Base-by-base conservation (phyloP, 2,113 vertebrate genomes). In the Petrocephalus zakoni region DNA sequence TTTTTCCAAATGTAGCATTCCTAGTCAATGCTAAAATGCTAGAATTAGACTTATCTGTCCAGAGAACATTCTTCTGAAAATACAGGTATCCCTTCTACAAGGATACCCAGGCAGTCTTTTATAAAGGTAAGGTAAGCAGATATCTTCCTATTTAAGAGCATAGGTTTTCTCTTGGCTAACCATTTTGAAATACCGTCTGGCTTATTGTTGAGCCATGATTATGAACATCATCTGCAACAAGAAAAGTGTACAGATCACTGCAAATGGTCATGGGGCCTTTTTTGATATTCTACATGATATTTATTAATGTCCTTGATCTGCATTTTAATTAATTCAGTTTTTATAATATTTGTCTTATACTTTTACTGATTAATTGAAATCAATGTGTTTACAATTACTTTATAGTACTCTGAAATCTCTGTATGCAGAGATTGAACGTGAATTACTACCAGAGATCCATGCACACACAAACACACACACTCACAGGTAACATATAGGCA, bases 61-160 rank as follows among this genome's bases (percentile, higher is more conserved):
- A 84, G 81, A 83, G 46, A 49, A 83, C 47, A 84, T 84, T 83
- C 3, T 51, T 82, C 22, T n/a, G 42, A 25, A 84, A 84, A 84
- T 46, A 3, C 42, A 42, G 42, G 42, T 42, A 42, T 42, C 42
- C 42, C 42, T 42, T 3, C 22, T 84, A 51, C 81, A 47, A 1
- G 81, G 11, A 84, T 11, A 49, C 6, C 19, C 19, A 84, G 47
- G 46, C 10, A 46, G 81, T 51, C 22, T 51, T 51, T 78, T 78
- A 78, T 42, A 78, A 78, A 78, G 72, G 15, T 78, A 42, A 42
- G 34, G 72, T 42, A 42, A 84, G 81, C 46, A n/a, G 81, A 22
- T 51, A 25, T 51, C 46, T 51, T 83, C 46, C 49, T 49, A 22
- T 83, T 49, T 47, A 13, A 51, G 81, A 83, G 2, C 37, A 10